Percentiles rank a stretch among this genome's conserved stretches.
Conservation (phyloP, 1,140 invertebrate species). For the Drosophila navojoa region DNA sequence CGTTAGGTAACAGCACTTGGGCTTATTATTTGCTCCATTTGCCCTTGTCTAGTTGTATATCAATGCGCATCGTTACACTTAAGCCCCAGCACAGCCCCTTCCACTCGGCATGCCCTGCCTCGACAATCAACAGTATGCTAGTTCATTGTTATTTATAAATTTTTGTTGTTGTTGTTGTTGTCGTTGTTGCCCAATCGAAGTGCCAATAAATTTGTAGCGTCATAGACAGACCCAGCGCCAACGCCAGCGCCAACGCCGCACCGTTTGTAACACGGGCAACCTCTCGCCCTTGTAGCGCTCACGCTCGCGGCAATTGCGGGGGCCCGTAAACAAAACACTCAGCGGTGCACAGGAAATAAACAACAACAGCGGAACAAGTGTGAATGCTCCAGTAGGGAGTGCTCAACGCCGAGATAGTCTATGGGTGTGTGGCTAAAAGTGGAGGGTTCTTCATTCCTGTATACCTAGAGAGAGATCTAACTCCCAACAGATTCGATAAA, state of each 20-base stretch:
- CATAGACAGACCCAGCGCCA: constrained; percentile 41
- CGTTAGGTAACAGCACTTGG: neutral
- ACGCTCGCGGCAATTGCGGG: constrained; percentile 31
- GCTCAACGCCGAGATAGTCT: too few relatives aligned
- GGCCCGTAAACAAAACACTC: constrained; percentile 72
- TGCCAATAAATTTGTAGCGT: constrained; percentile 64
- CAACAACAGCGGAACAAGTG: constrained; percentile 8
- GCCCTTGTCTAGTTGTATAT: constrained; percentile 12
- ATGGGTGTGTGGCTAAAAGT: too few relatives aligned
- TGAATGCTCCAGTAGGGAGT: too few relatives aligned
- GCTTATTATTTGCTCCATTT: constrained; percentile 5
- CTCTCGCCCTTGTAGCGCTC: constrained; percentile 3
- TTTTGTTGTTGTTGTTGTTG: neutral
- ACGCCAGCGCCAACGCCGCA: neutral
- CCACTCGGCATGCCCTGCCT: neutral
- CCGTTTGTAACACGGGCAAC: neutral
- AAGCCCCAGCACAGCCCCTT: neutral
- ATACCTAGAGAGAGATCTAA: too few relatives aligned
- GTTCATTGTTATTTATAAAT: constrained; percentile 63
- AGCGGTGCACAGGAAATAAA: constrained; percentile 66
- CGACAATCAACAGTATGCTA: constrained; percentile 8
- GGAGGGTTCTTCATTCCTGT: too few relatives aligned
- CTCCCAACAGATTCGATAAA: too few relatives aligned
- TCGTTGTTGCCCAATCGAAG: constrained; percentile 38
- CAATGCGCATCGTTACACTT: constrained; percentile 1